A percentile compares a stretch with the other conserved stretches of the same genome.
Conservation (phyloP, 2,888 invertebrate species). For the Myathropa florea region DNA sequence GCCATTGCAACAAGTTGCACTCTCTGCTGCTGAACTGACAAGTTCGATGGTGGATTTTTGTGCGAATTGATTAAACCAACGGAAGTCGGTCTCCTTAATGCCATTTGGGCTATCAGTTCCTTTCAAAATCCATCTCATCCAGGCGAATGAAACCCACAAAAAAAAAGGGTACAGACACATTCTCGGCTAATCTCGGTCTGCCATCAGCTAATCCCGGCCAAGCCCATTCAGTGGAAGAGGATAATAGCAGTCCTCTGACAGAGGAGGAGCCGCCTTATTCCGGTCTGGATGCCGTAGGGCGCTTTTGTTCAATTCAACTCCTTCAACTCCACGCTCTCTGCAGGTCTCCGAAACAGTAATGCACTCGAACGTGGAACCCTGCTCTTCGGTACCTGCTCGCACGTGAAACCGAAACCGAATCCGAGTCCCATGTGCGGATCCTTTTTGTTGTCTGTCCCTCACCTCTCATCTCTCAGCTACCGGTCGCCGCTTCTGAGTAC, state of each 20-base stretch:
- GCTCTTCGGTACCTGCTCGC: not conserved
- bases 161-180: too few species aligned
- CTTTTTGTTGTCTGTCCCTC: not conserved
- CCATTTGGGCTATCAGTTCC: too few species aligned
- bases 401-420: not conserved
- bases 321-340: too few species aligned
- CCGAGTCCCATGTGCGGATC: not conserved
- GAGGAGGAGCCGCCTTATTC: not conserved
- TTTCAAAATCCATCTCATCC: too few species aligned
- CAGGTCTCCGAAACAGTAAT: not conserved
- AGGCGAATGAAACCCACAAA: too few species aligned
- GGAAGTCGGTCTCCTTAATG: too few species aligned
- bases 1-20: too few species aligned
- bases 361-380: not conserved
- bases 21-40: too few species aligned
- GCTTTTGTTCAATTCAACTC: too few species aligned
- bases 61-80: too few species aligned
- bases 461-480: not conserved
- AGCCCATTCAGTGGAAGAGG: not conserved
- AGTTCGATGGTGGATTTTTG: too few species aligned
- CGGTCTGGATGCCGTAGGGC: too few species aligned
- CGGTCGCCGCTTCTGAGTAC: not conserved
- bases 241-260: not conserved
- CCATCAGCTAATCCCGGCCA: constrained; percentile 1
- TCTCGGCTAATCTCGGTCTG: not conserved